These are phyloP conservation scores for Sebastes matsubarae DNA, from an alignment of 2,797 vertebrate species.

Conservation along the genomic window DNA sequence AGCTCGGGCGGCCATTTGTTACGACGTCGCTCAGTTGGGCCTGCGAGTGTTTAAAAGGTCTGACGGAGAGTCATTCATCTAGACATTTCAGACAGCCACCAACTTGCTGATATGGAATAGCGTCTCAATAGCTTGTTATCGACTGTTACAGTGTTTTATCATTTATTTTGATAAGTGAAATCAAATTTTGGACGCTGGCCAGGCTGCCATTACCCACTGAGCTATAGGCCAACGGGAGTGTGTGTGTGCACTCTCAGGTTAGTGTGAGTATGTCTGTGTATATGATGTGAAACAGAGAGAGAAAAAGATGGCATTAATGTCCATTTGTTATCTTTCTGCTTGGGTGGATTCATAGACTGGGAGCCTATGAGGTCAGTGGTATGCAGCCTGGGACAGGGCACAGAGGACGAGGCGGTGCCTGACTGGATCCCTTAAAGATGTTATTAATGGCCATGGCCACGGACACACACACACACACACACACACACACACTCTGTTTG, in stretches of 20 bases:
- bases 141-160: conserved; percentile 72
- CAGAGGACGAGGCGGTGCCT: conserved; percentile 46
- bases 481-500: conserved; percentile 50
- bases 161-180: conserved; percentile 77
- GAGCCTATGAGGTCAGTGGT: conserved; percentile 49
- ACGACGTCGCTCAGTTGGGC: conserved; percentile 41
- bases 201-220: conserved; percentile 51
- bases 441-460: conserved; percentile 64
- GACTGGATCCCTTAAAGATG: conserved; percentile 61
- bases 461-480: conserved; percentile 22
- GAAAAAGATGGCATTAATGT: conserved; percentile 42
- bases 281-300: conserved; percentile 18
- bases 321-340: conserved; percentile 48
- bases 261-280: conserved; percentile 20
- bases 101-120: conserved; percentile 74
- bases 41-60: conserved; percentile 67
- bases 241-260: conserved; percentile 1
- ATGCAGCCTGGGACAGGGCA: conserved; percentile 55
- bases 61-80: conserved; percentile 72
- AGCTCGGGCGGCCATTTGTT: conserved; percentile 56
- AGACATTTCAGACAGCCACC: conserved; percentile 69
- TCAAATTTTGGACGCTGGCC: conserved; percentile 68
- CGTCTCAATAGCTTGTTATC: conserved; percentile 71
- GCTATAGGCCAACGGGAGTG: conserved; percentile 13
- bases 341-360: conserved; percentile 46